A percentile compares a stretch with the other conserved stretches of the same genome.
Evolutionary conservation across 2,797 vertebrate genomes (phyloP).

Genomic region (Odontamblyopus rebecca): DNA sequence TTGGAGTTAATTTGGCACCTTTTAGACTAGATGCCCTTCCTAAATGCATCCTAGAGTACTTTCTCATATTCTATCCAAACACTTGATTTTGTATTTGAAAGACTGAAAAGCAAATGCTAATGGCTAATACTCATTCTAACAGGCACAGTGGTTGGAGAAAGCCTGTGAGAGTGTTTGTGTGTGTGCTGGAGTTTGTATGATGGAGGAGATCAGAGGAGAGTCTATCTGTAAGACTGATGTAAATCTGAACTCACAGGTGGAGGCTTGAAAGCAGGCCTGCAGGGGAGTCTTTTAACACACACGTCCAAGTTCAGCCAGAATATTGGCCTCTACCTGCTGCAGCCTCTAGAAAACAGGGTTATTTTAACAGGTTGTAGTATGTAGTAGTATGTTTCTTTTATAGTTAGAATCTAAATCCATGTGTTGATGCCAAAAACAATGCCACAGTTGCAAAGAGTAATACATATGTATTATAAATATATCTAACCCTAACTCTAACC

Average conservation of each 20-base stretch:
- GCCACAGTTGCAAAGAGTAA: background rate
- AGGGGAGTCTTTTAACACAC: constrained; percentile 63
- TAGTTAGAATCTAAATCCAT: background rate
- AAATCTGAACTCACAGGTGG: constrained; percentile 61
- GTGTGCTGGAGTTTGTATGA: constrained; percentile 46
- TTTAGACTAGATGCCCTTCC: no score
- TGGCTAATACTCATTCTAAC: background rate
- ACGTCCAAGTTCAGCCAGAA: constrained; percentile 58
- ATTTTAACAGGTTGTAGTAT: constrained; percentile 6
- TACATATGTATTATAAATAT: background rate
- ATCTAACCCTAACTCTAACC: no score
- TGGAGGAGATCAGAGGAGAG: constrained; percentile 63
- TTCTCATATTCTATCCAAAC: no score
- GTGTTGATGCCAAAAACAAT: background rate
- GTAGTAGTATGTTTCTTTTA: background rate
- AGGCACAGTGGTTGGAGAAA: constrained; percentile 5
- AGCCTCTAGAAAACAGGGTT: constrained; percentile 1
- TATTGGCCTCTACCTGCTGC: constrained; percentile 21
- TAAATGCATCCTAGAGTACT: no score
- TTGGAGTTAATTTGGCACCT: no score
- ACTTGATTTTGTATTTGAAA: no score
- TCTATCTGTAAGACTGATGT: constrained; percentile 59
- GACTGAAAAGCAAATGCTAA: background rate
- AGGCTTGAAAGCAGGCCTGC: constrained; percentile 65
- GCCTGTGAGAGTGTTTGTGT: constrained; percentile 30